Evolutionary conservation across 2,888 invertebrate species (phyloP).

Genomic region (Abrostola tripartita): DNA sequence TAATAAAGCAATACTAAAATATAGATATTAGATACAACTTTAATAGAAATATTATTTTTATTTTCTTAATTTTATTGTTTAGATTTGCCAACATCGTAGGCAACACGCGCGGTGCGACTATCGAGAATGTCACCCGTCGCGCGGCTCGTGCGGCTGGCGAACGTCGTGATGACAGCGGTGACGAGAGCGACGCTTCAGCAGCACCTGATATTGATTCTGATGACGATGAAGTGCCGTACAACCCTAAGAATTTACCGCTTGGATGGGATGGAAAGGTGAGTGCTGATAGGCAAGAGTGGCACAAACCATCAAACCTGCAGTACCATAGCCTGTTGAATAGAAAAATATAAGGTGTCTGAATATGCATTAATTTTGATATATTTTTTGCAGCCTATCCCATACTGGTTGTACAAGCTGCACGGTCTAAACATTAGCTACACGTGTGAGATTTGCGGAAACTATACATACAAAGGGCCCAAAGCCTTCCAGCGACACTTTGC

Average conservation of each 20-base stretch:
- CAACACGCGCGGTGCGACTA: conserved; percentile 95
- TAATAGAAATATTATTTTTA: background rate
- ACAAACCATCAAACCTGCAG: background rate
- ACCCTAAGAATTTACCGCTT: conserved; percentile 99
- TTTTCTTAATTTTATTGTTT: conserved; percentile 10
- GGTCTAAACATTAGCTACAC: conserved; percentile 99
- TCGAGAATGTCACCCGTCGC: conserved; percentile 99
- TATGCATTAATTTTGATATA: conserved; percentile 7
- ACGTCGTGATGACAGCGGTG: conserved; percentile 96
- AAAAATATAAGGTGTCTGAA: background rate
- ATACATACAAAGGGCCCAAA: conserved; percentile 99
- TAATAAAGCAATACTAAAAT: no score
- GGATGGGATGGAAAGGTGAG: conserved; percentile 99
- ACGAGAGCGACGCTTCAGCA: conserved; percentile 93
- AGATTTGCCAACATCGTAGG: conserved; percentile 94
- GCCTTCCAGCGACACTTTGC: conserved; percentile 99
- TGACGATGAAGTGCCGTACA: conserved; percentile 98
- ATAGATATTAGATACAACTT: no score
- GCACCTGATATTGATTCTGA: conserved; percentile 97
- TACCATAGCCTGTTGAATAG: background rate
- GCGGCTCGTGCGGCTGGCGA: conserved; percentile 98
- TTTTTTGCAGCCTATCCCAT: conserved; percentile 90
- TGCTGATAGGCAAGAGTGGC: background rate
- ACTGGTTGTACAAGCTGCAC: conserved; percentile 99
- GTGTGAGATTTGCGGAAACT: conserved; percentile 99